Conservation (phyloP, 2,113 vertebrate species). For the Otocyon megalotis region DNA sequence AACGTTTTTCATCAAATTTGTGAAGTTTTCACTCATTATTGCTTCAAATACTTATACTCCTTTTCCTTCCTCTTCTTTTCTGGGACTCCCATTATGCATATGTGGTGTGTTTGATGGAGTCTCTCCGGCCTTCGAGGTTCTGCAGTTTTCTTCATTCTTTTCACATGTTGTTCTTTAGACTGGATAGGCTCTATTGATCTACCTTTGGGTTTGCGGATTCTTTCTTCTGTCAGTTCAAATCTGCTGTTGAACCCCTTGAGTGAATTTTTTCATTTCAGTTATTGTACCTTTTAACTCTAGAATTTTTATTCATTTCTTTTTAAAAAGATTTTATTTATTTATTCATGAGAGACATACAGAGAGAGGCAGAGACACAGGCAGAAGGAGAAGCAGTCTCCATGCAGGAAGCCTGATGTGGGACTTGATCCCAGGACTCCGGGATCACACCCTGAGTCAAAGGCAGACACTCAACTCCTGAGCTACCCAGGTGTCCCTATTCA, state of each 20-base stretch:
- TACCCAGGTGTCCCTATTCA: not conserved
- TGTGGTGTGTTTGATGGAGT: not conserved
- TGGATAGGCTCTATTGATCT: not conserved
- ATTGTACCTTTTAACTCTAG: not conserved
- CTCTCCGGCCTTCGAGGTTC: not conserved
- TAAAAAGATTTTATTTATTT: too few species aligned
- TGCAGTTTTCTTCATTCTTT: conserved; percentile 5
- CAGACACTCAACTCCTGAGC: too few species aligned
- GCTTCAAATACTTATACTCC: not conserved
- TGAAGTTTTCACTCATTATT: not conserved
- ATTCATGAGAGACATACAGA: too few species aligned
- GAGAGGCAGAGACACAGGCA: too few species aligned
- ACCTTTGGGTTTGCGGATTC: not conserved
- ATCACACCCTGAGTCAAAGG: too few species aligned
- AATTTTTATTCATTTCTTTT: not conserved
- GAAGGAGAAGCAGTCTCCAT: too few species aligned
- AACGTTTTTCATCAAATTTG: conserved; percentile 11
- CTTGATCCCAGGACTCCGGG: too few species aligned
- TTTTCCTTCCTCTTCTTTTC: not conserved
- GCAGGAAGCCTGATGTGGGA: too few species aligned
- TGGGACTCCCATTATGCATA: not conserved
- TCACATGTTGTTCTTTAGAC: not conserved
- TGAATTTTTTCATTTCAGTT: conserved; percentile 11
- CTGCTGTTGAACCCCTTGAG: not conserved
- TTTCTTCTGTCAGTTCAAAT: not conserved